These are phyloP conservation scores for Cataglyphis altisquamis DNA, from an alignment of 2,888 invertebrate species.

Conservation along the genomic window DNA sequence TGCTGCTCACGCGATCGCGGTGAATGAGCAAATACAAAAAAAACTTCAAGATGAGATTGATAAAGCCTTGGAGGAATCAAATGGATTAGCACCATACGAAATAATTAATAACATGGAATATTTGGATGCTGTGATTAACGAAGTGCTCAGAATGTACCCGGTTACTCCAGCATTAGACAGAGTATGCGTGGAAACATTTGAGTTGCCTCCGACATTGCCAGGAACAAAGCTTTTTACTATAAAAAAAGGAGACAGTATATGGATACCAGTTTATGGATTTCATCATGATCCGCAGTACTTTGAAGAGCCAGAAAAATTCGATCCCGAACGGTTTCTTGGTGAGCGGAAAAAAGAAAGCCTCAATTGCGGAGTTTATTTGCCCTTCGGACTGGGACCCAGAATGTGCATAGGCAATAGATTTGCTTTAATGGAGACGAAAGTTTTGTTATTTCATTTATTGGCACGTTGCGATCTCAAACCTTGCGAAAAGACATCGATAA, in stretches of 20 bases:
- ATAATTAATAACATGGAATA: conserved; percentile 87
- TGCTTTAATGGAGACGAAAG: conserved; percentile 81
- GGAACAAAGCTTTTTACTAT: conserved; percentile 78
- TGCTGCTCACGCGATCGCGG: conserved; percentile 77
- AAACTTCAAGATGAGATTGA: conserved; percentile 84
- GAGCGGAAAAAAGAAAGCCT: conserved; percentile 47
- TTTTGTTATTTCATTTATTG: conserved; percentile 74
- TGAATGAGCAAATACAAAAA: conserved; percentile 85
- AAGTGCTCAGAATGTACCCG: conserved; percentile 79
- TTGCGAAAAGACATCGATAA: conserved; percentile 85
- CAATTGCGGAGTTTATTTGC: conserved; percentile 63
- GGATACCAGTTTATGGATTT: conserved; percentile 79
- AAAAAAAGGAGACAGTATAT: conserved; percentile 77
- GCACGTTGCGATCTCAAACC: conserved; percentile 74
- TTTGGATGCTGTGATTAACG: conserved; percentile 87
- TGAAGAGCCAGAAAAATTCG: conserved; percentile 83
- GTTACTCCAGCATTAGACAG: conserved; percentile 77
- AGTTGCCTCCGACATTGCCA: conserved; percentile 77
- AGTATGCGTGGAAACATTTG: conserved; percentile 77
- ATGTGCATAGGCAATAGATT: conserved; percentile 84
- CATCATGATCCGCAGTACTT: conserved; percentile 83
- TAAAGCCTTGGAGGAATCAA: conserved; percentile 54
- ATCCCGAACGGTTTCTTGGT: conserved; percentile 84
- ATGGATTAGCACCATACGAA: conserved; percentile 84
- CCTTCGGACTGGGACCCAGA: conserved; percentile 79